Evolutionary conservation across 2,888 invertebrate species (phyloP).

Genomic region (Papilio demoleus): DNA sequence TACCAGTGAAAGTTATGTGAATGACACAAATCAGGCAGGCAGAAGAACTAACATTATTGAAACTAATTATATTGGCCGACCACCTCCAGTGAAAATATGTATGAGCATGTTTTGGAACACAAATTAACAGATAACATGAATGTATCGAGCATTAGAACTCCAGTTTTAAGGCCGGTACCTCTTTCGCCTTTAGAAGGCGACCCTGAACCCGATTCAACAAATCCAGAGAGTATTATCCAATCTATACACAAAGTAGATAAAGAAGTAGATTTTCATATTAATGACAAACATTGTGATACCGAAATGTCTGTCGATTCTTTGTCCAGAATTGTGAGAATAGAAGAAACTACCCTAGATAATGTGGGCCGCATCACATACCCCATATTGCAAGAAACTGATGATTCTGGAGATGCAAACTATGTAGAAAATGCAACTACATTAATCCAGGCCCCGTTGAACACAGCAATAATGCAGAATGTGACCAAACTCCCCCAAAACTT

Average conservation of each 20-base stretch:
- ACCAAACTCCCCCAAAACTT: conserved; percentile 78
- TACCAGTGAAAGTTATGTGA: conserved; percentile 75
- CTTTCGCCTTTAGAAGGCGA: conserved; percentile 68
- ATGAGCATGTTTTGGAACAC: conserved; percentile 76
- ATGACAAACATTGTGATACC: conserved; percentile 68
- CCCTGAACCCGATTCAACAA: conserved; percentile 78
- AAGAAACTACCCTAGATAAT: conserved; percentile 70
- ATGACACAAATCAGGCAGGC: conserved; percentile 63
- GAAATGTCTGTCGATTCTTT: conserved; percentile 75
- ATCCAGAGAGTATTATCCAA: conserved; percentile 76
- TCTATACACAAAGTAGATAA: conserved; percentile 68
- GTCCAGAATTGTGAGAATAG: conserved; percentile 74
- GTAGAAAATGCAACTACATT: conserved; percentile 72
- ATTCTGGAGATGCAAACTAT: conserved; percentile 72
- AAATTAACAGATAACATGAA: conserved; percentile 79
- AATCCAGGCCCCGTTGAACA: conserved; percentile 73
- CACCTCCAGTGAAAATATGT: conserved; percentile 80
- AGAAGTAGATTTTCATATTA: conserved; percentile 75
- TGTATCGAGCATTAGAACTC: conserved; percentile 75
- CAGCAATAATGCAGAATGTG: conserved; percentile 78
- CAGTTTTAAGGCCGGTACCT: conserved; percentile 74
- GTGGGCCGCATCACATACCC: conserved; percentile 73
- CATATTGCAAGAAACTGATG: conserved; percentile 72
- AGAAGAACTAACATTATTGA: conserved; percentile 74
- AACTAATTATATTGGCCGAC: conserved; percentile 68